phyloP scores from a whole-genome alignment of 2,888 invertebrate species.

The Anarsia innoxiella region DNA sequence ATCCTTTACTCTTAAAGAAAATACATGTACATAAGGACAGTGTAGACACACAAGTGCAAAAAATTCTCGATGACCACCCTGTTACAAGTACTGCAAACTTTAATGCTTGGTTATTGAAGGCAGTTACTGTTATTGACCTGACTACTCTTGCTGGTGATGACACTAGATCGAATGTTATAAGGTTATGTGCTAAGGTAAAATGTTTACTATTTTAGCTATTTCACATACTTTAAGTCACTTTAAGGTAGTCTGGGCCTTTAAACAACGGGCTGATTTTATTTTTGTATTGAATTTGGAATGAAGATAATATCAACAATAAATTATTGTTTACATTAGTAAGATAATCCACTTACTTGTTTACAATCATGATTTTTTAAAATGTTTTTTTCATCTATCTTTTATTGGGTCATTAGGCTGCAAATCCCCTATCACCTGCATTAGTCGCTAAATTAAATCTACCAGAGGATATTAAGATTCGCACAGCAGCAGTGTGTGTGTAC shows the following conservation, averaged over 20 bases:
- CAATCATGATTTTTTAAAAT: background rate
- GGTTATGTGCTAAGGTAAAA: constrained; percentile 86
- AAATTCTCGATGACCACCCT: constrained; percentile 34
- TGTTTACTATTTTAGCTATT: background rate
- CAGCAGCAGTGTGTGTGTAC: constrained; percentile 97
- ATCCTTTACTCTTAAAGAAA: constrained; percentile 31
- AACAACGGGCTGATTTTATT: background rate
- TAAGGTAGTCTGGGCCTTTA: background rate
- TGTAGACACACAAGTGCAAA: constrained; percentile 47
- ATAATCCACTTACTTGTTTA: background rate
- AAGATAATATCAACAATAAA: background rate
- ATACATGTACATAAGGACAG: constrained; percentile 42
- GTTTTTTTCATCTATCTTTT: background rate
- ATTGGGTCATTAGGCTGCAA: constrained; percentile 66
- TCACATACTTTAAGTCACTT: background rate
- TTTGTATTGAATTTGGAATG: background rate
- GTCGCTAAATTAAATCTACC: constrained; percentile 35
- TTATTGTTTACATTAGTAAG: background rate
- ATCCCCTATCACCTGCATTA: constrained; percentile 56
- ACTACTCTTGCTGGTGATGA: constrained; percentile 94
- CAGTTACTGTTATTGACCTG: constrained; percentile 91
- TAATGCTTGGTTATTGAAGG: constrained; percentile 85
- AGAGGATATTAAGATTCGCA: too few relatives aligned
- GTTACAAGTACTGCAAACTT: constrained; percentile 68
- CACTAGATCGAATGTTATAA: constrained; percentile 82